A percentile compares a stretch with the other conserved stretches of the same genome.
Evolutionary conservation across 2,888 invertebrate species (phyloP).

Genomic region (Ellobium chinense): DNA sequence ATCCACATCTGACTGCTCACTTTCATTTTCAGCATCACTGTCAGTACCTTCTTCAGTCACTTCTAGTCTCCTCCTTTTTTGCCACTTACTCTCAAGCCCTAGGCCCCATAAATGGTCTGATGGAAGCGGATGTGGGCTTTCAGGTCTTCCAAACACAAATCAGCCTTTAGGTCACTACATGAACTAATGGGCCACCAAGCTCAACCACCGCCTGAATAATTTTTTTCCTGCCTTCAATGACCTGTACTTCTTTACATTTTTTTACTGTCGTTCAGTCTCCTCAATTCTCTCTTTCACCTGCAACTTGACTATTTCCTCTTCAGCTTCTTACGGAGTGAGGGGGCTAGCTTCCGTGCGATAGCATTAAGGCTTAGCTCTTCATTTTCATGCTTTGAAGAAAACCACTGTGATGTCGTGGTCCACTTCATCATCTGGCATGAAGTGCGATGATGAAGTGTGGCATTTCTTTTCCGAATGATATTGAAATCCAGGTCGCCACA

Average conservation of each 20-base stretch:
- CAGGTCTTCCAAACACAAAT: background rate
- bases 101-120: background rate
- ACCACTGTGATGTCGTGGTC: constrained; percentile 5
- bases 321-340: background rate
- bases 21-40: too few species aligned
- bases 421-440: background rate
- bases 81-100: background rate
- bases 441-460: background rate
- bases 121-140: background rate
- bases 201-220: background rate
- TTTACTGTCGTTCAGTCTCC: background rate
- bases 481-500: constrained; percentile 20
- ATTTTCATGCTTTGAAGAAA: background rate
- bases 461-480: background rate
- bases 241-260: background rate
- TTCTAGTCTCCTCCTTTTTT: too few species aligned
- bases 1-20: too few species aligned
- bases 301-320: background rate
- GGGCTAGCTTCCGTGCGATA: background rate
- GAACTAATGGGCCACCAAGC: background rate
- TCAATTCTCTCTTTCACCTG: background rate
- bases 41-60: too few species aligned
- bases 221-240: background rate
- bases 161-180: background rate
- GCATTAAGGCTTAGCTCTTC: background rate